These are phyloP conservation scores for Portunus trituberculatus DNA, from an alignment of 1,140 invertebrate genomes.

Conservation along the genomic window DNA sequence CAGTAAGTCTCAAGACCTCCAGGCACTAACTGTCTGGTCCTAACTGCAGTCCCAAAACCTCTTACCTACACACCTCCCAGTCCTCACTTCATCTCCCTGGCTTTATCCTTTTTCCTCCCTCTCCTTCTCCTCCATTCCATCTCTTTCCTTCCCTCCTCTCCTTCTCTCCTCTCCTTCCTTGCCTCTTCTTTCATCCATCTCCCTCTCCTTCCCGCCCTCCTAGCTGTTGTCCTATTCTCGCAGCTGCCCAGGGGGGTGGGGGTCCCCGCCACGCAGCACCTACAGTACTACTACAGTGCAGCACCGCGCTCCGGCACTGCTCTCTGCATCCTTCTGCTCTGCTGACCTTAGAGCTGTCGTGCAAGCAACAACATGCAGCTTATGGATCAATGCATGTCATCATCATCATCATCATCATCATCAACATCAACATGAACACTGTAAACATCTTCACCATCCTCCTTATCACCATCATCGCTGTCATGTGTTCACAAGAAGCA, in stretches of 20 bases:
- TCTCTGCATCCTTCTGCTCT: background rate
- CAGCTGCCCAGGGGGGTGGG: background rate
- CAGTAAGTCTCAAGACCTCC: too few relatives aligned
- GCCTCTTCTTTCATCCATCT: too few relatives aligned
- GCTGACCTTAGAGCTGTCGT: background rate
- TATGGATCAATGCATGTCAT: background rate
- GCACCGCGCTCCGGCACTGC: background rate
- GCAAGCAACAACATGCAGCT: background rate
- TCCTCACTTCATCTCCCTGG: background rate
- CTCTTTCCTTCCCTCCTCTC: background rate
- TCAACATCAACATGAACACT: background rate
- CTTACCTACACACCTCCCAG: background rate
- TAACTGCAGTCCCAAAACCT: too few relatives aligned
- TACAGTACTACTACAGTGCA: too few relatives aligned
- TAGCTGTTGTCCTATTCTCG: too few relatives aligned
- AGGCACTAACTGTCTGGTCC: too few relatives aligned
- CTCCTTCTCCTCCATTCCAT: background rate
- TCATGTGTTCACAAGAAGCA: background rate
- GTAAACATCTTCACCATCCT: slow-evolving; percentile 4
- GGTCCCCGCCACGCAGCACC: too few relatives aligned
- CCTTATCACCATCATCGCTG: background rate
- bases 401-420: background rate
- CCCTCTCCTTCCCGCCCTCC: too few relatives aligned
- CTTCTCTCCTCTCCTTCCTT: background rate
- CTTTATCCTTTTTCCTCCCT: background rate